These are phyloP conservation scores for Hassar affinis DNA, from an alignment of 2,113 vertebrate species.

Conservation along the genomic window DNA sequence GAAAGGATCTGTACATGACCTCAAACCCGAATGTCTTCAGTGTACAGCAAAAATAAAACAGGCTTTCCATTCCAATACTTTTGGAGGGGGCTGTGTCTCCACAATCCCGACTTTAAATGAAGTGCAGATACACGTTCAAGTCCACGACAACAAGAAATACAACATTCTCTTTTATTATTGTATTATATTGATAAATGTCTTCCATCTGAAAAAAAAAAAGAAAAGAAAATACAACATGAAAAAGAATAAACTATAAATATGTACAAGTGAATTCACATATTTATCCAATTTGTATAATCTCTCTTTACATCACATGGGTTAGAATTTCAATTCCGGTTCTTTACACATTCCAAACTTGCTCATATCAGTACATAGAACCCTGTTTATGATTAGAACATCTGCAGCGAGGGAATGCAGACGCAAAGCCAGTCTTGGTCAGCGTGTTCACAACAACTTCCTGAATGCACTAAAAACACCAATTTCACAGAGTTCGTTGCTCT, in stretches of 20 bases:
- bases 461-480: neutral
- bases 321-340: constrained; percentile 55
- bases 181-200: constrained; percentile 61
- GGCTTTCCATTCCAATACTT: neutral
- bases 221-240: constrained; percentile 59
- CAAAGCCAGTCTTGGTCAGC: neutral
- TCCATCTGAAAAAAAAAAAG: constrained; percentile 53
- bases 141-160: constrained; percentile 46
- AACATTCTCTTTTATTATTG: constrained; percentile 57
- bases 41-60: neutral
- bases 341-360: neutral
- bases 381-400: constrained; percentile 4
- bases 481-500: neutral
- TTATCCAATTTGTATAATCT: constrained; percentile 51
- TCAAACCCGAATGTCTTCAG: neutral
- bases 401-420: constrained; percentile 32
- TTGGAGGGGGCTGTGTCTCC: neutral
- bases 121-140: neutral
- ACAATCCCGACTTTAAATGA: neutral
- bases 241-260: constrained; percentile 61
- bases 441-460: neutral
- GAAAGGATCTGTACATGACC: neutral
- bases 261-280: constrained; percentile 59
- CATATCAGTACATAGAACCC: constrained; percentile 8
- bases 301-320: constrained; percentile 52